Conservation (phyloP, 2,888 invertebrate species). For the Eubasilissa splendida region DNA sequence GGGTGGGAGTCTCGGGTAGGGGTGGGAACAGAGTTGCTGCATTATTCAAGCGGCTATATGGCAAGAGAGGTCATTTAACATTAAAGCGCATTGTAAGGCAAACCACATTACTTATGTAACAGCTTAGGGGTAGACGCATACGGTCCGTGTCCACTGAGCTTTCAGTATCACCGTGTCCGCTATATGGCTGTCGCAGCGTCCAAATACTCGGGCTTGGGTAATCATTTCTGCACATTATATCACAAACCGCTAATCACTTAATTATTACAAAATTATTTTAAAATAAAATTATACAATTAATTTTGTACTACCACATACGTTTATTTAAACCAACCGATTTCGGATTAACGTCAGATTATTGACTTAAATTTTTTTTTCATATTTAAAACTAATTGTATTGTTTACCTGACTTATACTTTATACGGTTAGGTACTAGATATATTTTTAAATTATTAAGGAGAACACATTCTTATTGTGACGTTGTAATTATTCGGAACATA, state of each 20-base stretch:
- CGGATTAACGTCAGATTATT: too few relatives aligned
- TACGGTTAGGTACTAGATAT: too few relatives aligned
- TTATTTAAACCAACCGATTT: too few relatives aligned
- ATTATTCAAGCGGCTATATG: slow-evolving; percentile 57
- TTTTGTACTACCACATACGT: too few relatives aligned
- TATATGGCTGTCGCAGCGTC: neutral
- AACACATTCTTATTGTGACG: too few relatives aligned
- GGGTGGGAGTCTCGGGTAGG: slow-evolving; percentile 1
- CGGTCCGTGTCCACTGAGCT: slow-evolving; percentile 25
- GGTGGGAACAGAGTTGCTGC: slow-evolving; percentile 47
- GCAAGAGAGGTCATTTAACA: slow-evolving; percentile 59
- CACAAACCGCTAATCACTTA: neutral
- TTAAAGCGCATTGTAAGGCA: slow-evolving; percentile 59
- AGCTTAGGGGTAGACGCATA: slow-evolving; percentile 55
- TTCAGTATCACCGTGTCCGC: slow-evolving; percentile 12
- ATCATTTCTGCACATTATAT: neutral
- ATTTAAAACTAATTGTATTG: too few relatives aligned
- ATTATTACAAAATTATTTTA: neutral
- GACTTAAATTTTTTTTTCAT: too few relatives aligned
- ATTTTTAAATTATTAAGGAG: too few relatives aligned
- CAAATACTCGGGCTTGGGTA: too few relatives aligned
- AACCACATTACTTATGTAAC: slow-evolving; percentile 58
- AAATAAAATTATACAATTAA: too few relatives aligned
- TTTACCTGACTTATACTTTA: too few relatives aligned
- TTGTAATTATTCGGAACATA: too few relatives aligned